Evolutionary conservation across 1,140 invertebrate genomes (phyloP), one percentile per base, ranked within the genome.

Genomic region (Brachionus plicatilis): DNA sequence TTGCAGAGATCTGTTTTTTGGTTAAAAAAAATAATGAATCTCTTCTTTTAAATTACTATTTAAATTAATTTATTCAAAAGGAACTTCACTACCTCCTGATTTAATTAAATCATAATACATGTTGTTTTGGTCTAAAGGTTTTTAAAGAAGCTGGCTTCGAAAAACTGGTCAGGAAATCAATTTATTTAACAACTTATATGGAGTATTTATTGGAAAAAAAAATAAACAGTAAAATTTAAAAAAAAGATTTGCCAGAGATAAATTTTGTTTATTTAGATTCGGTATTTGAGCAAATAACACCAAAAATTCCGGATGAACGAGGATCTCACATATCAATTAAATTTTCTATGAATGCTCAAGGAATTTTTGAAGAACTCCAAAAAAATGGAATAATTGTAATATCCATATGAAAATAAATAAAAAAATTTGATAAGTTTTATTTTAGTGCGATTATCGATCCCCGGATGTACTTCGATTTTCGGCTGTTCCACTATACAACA

Each of bases 301-400:
- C 92, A 3, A 85, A 86, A 33, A 88, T 92, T 86, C 90, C 91
- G 1, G 85, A 87, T 14, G 87, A 91, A 86, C 85, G 92, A 78
- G 92, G 92, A 0, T 89, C 89, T 70, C 91, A 92, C 86, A 88
- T 92, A 11, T 92, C 91, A 1, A 76, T 92, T n/a, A 87, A 87
- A n/a, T 90, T 91, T 72, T 88, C 87, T 24, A 85, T 89, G 20
- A 86, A 88, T 9, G 87, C 92, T 0, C 84, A 86, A 9, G 75
- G 88, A 11, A 87, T 92, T 12, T 90, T 91, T 85, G 82, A 89
- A 47, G 88, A 91, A 85, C 86, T 92, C 5, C 85, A 88, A 79
- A 89, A 90, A 85, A 83, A 90, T 76, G 92, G 92, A 78, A 89
- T 92, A 60, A 87, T 92, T 85, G 92, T 92, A 87, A 88, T 91